These are phyloP conservation scores for Sphaeridia pumilis DNA, from an alignment of 2,888 invertebrate genomes.

Conservation along the genomic window DNA sequence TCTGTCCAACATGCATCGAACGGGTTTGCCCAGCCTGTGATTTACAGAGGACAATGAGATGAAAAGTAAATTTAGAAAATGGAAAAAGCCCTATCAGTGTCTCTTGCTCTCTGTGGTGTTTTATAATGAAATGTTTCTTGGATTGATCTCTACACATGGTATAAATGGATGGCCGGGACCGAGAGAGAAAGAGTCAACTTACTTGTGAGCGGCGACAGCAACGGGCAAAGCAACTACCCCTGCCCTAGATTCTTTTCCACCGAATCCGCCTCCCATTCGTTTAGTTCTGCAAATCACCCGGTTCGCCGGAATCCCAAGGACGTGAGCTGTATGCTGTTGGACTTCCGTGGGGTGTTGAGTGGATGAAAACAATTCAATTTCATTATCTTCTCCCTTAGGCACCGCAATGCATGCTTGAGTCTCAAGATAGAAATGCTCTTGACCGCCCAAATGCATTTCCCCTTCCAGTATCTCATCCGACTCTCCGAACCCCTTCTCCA, in stretches of 20 bases:
- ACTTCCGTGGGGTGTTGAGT: constrained; percentile 54
- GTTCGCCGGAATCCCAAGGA: constrained; percentile 41
- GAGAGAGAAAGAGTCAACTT: constrained; percentile 23
- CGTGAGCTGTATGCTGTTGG: constrained; percentile 29
- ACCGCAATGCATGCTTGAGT: constrained; percentile 47
- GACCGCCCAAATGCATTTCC: constrained; percentile 70
- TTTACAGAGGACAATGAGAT: not conserved
- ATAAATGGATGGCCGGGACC: not conserved
- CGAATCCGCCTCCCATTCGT: constrained; percentile 86
- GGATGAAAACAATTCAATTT: constrained; percentile 71
- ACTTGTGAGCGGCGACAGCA: constrained; percentile 65
- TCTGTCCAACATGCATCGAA: constrained; percentile 79
- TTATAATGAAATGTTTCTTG: not conserved
- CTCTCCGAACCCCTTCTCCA: constrained; percentile 53
- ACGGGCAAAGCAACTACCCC: constrained; percentile 57
- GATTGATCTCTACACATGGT: too few relatives aligned
- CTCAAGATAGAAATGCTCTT: constrained; percentile 95
- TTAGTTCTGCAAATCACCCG: constrained; percentile 21
- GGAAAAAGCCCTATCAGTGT: not conserved
- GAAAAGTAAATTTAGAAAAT: not conserved
- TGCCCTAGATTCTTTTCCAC: constrained; percentile 79
- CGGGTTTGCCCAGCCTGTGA: constrained; percentile 57
- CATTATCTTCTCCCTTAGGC: constrained; percentile 58
- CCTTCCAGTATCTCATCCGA: constrained; percentile 68
- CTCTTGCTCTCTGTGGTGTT: not conserved